Evolutionary conservation across 2,888 invertebrate genomes (phyloP).

Genomic region (Litoditis marina): DNA sequence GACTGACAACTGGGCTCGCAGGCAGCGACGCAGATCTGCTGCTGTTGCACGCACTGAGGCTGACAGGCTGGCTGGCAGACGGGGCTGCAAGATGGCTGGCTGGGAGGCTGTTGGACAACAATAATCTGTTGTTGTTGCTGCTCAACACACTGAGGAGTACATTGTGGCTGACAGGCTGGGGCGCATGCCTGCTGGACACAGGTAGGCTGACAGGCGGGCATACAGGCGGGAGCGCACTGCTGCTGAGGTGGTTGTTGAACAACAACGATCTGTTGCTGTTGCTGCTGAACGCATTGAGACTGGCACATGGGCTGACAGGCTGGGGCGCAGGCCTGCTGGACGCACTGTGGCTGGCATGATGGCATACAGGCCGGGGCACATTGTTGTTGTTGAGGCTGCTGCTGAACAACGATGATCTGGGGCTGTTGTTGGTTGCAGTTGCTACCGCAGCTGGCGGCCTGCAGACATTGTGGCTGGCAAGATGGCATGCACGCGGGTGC

Average conservation of each 20-base stretch:
- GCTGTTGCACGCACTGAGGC: conserved; percentile 48
- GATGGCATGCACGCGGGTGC: conserved; percentile 41
- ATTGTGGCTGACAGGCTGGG: conserved; percentile 36
- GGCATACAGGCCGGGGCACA: conserved; percentile 44
- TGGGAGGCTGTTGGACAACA: conserved; percentile 28
- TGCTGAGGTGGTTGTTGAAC: conserved; percentile 28
- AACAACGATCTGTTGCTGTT: conserved; percentile 31
- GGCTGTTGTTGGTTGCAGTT: conserved; percentile 28
- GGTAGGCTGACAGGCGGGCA: conserved; percentile 49
- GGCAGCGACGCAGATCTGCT: conserved; percentile 44
- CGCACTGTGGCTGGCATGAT: conserved; percentile 39
- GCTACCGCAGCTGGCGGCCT: conserved; percentile 17
- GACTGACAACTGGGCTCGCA: conserved; percentile 48
- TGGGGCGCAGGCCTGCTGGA: conserved; percentile 41
- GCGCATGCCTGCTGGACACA: conserved; percentile 37
- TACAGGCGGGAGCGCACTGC: conserved; percentile 43
- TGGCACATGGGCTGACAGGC: conserved; percentile 53
- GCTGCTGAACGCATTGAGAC: conserved; percentile 35
- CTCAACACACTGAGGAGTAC: conserved; percentile 17
- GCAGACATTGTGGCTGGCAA: conserved; percentile 37
- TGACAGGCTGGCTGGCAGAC: conserved; percentile 44
- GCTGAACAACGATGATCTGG: conserved; percentile 36
- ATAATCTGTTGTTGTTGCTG: conserved; percentile 27
- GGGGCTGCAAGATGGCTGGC: conserved; percentile 24
- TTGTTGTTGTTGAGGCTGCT: conserved; percentile 34